Base-by-base conservation (phyloP, 2,113 vertebrate species). In the Platysteira castanea region DNA sequence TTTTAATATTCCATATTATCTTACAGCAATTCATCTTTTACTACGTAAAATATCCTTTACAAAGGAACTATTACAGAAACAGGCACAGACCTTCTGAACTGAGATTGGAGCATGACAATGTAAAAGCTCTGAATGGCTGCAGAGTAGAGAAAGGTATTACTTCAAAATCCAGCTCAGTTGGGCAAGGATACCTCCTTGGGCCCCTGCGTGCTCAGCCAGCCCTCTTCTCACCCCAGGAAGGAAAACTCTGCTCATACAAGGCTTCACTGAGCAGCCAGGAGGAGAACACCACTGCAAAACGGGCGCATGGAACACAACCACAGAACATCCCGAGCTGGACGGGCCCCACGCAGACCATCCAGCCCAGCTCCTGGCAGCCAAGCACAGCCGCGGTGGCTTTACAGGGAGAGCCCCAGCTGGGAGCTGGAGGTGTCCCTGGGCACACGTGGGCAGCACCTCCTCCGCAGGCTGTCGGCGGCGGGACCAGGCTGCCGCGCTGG, bases 241-340 rank as follows among this genome's bases (percentile, higher is more conserved):
- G 7, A 61, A 63, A 63, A 24, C 2, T 0, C 27, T 4, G 28
- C 65, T 61, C 21, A 23, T 35, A 41, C 24, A 44, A 73, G 71
- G 27, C 26, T 33, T 42, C 27, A 7, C 61, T 33, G 35, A 44
- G 87, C 77, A 71, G 44, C 60, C 14, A 54, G 65, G 16, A 59
- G 8, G 2, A 71, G 5, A 89, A 37, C 3, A 37, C 4, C 33
- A 4, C 7, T 1, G 19, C 27, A 37, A 6, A 39, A 9, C 9
- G n/a, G 8, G 41, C 2, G 0, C 10, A 7, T 1, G 2, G 1
- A 22, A 14, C 0, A 37, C 2, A 0, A 16, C 2, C 52, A 31
- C 17, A 4, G 30, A 61, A 13, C 5, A 37, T 1, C 63, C 63
- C 2, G 0, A 69, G 54, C 35, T 20, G 63, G 47, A 11, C 1